Base-by-base conservation (phyloP, 92 coral and sea anemone genomes). In the Parazoanthus darwini region DNA sequence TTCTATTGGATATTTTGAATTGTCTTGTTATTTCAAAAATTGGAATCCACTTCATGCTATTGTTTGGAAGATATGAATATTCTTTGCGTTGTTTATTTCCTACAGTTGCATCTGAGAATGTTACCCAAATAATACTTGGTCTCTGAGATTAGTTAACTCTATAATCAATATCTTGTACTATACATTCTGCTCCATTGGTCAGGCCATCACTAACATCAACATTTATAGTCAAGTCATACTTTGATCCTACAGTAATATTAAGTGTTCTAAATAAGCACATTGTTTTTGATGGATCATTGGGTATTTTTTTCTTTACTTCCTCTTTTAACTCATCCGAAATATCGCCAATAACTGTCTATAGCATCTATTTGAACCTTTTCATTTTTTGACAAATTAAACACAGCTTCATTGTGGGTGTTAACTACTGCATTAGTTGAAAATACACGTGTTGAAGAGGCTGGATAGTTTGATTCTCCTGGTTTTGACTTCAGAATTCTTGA, bases 241-340 rank as follows among this genome's bases (percentile, higher is more conserved):
- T 74, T 86, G 89, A 35, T 48, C 78, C 81, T 29, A 68, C 88
- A 20, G 88, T 67, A 38, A 85, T 43, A 70, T 35, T 23, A 9
- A 85, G 54, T 42, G 74, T 86, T 86, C 44, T 75, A 54, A 18
- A 35, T 74, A 65, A 85, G 48, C 85, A 74, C 90, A 86, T 77
- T 22, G 86, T 90, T 90, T 90, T 86, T 25, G 78, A 56, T 26
- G 92, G 65, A 90, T 90, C 87, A 23, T 58, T 22, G 0, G 89
- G 86, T 20, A 90, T 79, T 79, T 81, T 29, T 78, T 80, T 44
- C 51, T 80, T 86, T 6, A 86, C 39, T 46, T 54, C n/a, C 5
- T 90, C 35, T 80, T 90, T 90, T 51, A 51, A 51, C 3, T 81
- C 72, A 11, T 81, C 86, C 39, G 72, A 56, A 5, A 81, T 56